phyloP scores from a whole-genome alignment of 30 jellyfish, hydroid and myxozoan species.

The Aurelia sp. region DNA sequence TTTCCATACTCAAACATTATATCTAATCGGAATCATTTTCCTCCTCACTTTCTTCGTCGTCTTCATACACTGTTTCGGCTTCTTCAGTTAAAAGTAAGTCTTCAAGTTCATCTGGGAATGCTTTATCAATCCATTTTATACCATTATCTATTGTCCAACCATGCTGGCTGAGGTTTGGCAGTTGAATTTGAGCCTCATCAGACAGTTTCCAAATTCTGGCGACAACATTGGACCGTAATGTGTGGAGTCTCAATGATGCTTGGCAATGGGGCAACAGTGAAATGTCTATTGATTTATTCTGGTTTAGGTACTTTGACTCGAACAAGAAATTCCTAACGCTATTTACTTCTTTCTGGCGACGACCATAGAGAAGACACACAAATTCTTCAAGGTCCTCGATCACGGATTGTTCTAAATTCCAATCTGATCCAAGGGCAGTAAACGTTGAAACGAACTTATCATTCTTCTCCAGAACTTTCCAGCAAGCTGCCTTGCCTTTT shows the following conservation, averaged over 20 bases:
- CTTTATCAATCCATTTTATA: too few relatives aligned
- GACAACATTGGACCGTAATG: too few relatives aligned
- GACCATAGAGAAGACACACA: too few relatives aligned
- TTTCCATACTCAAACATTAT: too few relatives aligned
- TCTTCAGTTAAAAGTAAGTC: background rate
- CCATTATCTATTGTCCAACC: background rate
- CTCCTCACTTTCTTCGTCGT: background rate
- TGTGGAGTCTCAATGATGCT: background rate
- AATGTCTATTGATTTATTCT: conserved; percentile 8
- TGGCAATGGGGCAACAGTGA: background rate
- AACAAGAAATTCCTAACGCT: conserved; percentile 1
- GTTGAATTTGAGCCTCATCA: background rate
- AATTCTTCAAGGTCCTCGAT: conserved; percentile 22
- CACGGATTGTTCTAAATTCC: background rate
- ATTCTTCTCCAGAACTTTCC: conserved; percentile 14
- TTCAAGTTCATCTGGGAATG: conserved; percentile 4
- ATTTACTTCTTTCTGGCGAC: too few relatives aligned
- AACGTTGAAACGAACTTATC: conserved; percentile 24
- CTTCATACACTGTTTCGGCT: conserved; percentile 1
- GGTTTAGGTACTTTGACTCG: conserved; percentile 10
- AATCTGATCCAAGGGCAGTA: conserved; percentile 21
- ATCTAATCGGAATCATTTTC: too few relatives aligned
- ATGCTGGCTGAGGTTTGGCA: conserved; percentile 1
- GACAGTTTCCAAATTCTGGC: background rate
- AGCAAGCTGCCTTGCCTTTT: conserved; percentile 30